Base-by-base conservation (phyloP, 1,140 invertebrate genomes). In the Trypoxylus dichotomus region DNA sequence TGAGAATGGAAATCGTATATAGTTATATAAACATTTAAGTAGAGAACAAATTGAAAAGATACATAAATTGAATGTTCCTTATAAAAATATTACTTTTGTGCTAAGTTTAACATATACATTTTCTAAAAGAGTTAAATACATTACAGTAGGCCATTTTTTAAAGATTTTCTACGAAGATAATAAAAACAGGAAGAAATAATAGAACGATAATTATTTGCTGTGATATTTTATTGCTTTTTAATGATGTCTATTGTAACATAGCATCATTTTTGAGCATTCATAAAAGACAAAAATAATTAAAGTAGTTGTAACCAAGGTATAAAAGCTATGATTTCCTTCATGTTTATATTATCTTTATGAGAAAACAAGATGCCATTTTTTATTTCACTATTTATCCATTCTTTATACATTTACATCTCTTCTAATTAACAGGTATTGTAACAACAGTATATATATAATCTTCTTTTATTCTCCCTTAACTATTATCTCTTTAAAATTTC, bases 1-100 rank as follows among this genome's bases (percentile, higher is more conserved):
- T 54, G 47, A 54, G 47, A 54, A 54, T 54, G 47, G 47, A n/a
- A 7, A 37, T 37, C 32, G 32, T 37, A 37, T 37, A 37, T 37
- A 37, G 2, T 6, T 54, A 54, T 19, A 54, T 54, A n/a, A 54
- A 54, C 19, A 19, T 54, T 6, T 19, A 54, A 54, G 47, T 54
- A 19, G 27, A 68, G 24, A 68, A 27, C 60, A 21, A 13, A 77
- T 29, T 43, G 68, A 54, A 25, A 74, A 58, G 71, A 77, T n/a
- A n/a, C n/a, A n/a, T 15, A 71, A 71, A 77, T 77, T 47, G 76
- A 76, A 72, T 77, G 7, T 13, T 68, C n/a, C 74, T 76, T 81
- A 81, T 81, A 82, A 82, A 82, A 82, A 81, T 81, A 81, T 82
- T 79, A 79, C 76, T 81, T 80, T 81, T 73, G 68, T 25, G 60